Conservation (phyloP, 2,888 invertebrate species). For the Leucoma salicis region DNA sequence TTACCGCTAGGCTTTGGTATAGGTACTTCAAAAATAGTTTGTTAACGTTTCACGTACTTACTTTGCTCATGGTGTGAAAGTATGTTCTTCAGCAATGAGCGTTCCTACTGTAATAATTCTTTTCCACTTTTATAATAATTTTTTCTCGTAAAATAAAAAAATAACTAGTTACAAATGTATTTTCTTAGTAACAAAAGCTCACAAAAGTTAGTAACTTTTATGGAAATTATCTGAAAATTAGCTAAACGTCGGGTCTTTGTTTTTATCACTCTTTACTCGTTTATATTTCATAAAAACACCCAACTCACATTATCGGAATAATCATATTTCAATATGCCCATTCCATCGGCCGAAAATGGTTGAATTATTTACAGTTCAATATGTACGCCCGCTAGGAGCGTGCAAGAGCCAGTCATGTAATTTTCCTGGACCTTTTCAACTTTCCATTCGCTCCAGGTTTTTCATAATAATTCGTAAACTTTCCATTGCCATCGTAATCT, state of each 20-base stretch:
- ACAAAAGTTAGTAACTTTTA: neutral
- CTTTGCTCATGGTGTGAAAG: too few species aligned
- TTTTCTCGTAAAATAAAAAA: too few species aligned
- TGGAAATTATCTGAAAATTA: too few species aligned
- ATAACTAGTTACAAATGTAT: too few species aligned
- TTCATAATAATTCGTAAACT: neutral
- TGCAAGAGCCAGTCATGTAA: neutral
- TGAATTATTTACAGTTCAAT: neutral
- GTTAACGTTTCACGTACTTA: too few species aligned
- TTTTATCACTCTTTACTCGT: neutral
- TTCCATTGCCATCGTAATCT: neutral
- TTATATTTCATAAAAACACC: neutral
- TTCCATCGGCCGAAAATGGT: neutral
- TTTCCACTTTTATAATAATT: too few species aligned
- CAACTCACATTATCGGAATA: neutral
- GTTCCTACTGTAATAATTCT: too few species aligned
- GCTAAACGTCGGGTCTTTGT: neutral
- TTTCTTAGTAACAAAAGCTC: neutral
- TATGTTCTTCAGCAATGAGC: too few species aligned
- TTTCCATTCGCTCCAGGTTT: neutral
- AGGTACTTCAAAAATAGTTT: too few species aligned
- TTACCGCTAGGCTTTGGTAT: too few species aligned
- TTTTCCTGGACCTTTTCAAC: neutral
- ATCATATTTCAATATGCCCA: neutral
- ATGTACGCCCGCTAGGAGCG: neutral